Conservation (phyloP, 1,140 invertebrate species). For the Anagrus nilaparvatae region DNA sequence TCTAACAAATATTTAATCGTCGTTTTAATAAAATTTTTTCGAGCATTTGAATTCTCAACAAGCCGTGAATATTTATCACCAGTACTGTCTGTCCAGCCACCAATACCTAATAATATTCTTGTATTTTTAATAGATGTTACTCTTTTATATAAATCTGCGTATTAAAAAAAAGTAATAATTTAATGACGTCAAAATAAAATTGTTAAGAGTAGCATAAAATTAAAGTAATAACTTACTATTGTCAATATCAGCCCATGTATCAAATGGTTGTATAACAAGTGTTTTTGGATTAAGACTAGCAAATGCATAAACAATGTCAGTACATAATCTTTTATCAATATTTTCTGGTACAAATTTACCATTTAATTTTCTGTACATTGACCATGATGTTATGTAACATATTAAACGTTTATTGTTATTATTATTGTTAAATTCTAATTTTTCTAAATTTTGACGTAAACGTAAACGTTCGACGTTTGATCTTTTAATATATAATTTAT, state of each 20-base stretch:
- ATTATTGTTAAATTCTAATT: constrained; percentile 23
- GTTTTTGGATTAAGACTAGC: constrained; percentile 71
- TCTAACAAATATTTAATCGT: constrained; percentile 57
- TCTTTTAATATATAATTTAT: constrained; percentile 13
- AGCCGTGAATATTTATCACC: constrained; percentile 75
- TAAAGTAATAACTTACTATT: constrained; percentile 53
- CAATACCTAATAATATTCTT: constrained; percentile 66
- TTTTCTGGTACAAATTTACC: constrained; percentile 80
- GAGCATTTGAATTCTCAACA: constrained; percentile 50
- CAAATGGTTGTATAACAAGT: constrained; percentile 63
- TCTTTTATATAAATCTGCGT: constrained; percentile 59
- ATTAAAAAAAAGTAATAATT: constrained; percentile 15
- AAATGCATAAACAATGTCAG: constrained; percentile 83
- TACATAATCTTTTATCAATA: constrained; percentile 69
- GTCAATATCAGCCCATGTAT: constrained; percentile 76
- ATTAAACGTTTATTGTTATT: constrained; percentile 51
- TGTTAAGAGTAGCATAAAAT: background rate
- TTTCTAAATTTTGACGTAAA: constrained; percentile 20
- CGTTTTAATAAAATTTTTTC: constrained; percentile 59
- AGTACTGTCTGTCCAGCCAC: constrained; percentile 83
- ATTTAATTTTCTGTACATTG: constrained; percentile 69
- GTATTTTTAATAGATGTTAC: constrained; percentile 52
- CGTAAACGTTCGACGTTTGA: constrained; percentile 13
- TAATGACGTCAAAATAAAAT: constrained; percentile 7
- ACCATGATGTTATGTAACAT: constrained; percentile 85